These are phyloP conservation scores for Helicoverpa assulta DNA, from an alignment of 2,888 invertebrate genomes.

Conservation along the genomic window DNA sequence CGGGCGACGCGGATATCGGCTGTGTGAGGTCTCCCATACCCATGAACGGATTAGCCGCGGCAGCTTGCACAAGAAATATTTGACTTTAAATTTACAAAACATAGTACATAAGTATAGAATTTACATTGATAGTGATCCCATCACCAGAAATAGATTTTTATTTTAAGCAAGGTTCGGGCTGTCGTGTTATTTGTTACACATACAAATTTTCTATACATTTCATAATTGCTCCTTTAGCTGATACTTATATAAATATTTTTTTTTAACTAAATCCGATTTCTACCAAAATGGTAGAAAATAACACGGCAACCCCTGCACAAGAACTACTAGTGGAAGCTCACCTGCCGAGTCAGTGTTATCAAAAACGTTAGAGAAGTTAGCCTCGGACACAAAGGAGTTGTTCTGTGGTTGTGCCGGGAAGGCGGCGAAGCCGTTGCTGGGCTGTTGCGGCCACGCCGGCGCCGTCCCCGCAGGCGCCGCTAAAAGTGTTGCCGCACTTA, in stretches of 20 bases:
- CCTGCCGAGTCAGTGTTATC: slow-evolving; percentile 93
- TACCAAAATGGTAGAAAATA: slow-evolving; percentile 42
- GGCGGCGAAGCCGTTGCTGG: slow-evolving; percentile 78
- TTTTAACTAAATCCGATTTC: not conserved
- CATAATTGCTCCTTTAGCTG: too few relatives aligned
- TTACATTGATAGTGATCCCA: slow-evolving; percentile 47
- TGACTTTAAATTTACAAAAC: slow-evolving; percentile 62
- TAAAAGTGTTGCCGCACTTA: slow-evolving; percentile 62
- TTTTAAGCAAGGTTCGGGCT: slow-evolving; percentile 60
- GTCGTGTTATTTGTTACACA: slow-evolving; percentile 48
- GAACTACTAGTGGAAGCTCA: slow-evolving; percentile 82
- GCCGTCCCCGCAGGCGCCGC: slow-evolving; percentile 61
- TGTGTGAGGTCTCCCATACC: slow-evolving; percentile 90
- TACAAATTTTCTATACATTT: not conserved
- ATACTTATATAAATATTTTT: too few relatives aligned
- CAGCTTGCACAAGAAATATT: slow-evolving; percentile 84
- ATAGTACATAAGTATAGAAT: slow-evolving; percentile 45
- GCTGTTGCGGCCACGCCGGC: slow-evolving; percentile 71
- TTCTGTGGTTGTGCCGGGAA: slow-evolving; percentile 74
- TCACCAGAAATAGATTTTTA: slow-evolving; percentile 64
- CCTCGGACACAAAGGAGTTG: slow-evolving; percentile 94
- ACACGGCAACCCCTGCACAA: slow-evolving; percentile 64
- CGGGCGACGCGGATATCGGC: slow-evolving; percentile 84
- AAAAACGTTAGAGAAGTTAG: slow-evolving; percentile 96
- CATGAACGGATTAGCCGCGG: slow-evolving; percentile 92